Evolutionary conservation across 1,140 invertebrate genomes (phyloP).

Genomic region (Pogonomyrmex barbatus): DNA sequence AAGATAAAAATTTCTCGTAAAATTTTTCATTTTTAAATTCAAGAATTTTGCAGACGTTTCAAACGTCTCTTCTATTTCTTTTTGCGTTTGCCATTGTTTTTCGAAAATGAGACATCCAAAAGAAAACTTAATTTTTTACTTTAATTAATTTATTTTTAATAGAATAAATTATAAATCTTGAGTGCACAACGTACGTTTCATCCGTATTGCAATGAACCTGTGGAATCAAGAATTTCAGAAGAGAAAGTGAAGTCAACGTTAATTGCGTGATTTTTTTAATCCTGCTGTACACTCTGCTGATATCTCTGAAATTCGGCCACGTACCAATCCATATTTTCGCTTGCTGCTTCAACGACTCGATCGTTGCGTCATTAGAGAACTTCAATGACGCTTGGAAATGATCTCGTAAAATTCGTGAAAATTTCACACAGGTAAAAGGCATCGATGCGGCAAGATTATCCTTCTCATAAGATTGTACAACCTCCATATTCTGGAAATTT

Average conservation of each 20-base stretch:
- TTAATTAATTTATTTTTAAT: background rate
- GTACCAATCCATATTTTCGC: background rate
- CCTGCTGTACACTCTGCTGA: constrained; percentile 1
- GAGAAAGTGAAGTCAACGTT: constrained; percentile 47
- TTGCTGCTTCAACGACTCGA: constrained; percentile 10
- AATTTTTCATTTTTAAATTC: background rate
- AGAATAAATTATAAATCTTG: background rate
- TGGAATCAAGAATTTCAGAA: constrained; percentile 66
- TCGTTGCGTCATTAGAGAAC: background rate
- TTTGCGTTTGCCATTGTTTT: background rate
- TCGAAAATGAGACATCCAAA: background rate
- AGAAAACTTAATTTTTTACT: background rate
- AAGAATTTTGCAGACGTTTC: background rate
- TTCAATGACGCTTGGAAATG: constrained; percentile 21
- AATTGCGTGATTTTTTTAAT: constrained; percentile 11
- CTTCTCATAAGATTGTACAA: background rate
- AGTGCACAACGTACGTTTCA: constrained; percentile 64
- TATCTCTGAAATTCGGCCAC: constrained; percentile 30
- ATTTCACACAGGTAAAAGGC: constrained; percentile 36
- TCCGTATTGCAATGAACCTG: constrained; percentile 74
- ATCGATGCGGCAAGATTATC: constrained; percentile 46
- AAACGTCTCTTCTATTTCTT: background rate
- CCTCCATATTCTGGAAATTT: background rate
- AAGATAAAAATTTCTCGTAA: background rate
- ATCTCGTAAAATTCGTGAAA: background rate